Evolutionary conservation across 2,113 vertebrate species (phyloP), one percentile per base, ranked within the genome.

Genomic region (Chrysemys picta): DNA sequence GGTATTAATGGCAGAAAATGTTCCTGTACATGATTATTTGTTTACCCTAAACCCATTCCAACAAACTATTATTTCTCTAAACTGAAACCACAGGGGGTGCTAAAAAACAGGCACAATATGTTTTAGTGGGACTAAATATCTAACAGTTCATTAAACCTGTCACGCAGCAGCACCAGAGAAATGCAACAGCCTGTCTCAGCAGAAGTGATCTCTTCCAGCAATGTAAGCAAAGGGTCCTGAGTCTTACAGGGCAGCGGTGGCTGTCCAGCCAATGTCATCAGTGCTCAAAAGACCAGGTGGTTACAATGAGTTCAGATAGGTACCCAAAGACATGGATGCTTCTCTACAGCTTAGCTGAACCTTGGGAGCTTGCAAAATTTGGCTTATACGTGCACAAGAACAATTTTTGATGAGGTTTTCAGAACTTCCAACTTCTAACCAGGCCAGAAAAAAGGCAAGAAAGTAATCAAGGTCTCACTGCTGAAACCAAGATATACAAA

Each of bases 141-240:
- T 95, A 96, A 83, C 14, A 83, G 5, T 84, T 94, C 76, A 78
- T 80, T 94, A 84, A 59, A 86, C 50, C 31, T 79, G 69, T 57
- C 5, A 0, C 53, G 75, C 6, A 80, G 17, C 17, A 92, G 82
- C 17, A 59, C 47, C 19, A 89, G 88, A 84, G 42, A 42, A 69
- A 6, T 1, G 4, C 52, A 95, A 83, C 8, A 85, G 75, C 27
- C 59, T 59, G 90, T n/a, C 53, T 84, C 53, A 82, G 65, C 17
- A 89, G 80, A 82, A 94, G 83, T 62, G 25, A 50, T 95, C 65
- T 69, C 14, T 42, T 85, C 57, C 82, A 45, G 59, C 72, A 89
- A 50, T 76, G 78, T 83, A 80, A 95, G 8, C 2, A 14, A 53
- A 16, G 12, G 5, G 27, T 31, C 62, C 80, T 79, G 0, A 3